A percentile compares a stretch with the other conserved stretches of the same genome.
phyloP scores from a whole-genome alignment of 2,797 vertebrate genomes.

The Podarcis lilfordi region DNA sequence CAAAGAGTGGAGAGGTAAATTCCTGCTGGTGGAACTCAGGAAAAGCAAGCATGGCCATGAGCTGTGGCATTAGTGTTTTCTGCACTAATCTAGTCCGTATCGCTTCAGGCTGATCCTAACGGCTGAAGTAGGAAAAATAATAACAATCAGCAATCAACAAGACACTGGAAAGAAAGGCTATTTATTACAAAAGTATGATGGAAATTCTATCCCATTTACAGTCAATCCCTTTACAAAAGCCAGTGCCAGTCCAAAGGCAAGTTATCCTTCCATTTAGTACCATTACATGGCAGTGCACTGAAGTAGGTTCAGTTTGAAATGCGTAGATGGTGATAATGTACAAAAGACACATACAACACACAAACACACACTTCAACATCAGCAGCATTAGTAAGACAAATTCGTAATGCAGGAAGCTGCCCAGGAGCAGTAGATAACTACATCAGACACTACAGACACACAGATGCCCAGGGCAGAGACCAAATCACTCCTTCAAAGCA shows the following conservation, averaged over 20 bases:
- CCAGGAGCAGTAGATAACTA: conserved; percentile 15
- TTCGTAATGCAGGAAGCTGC: not conserved
- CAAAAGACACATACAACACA: conserved; percentile 11
- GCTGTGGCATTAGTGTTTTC: not conserved
- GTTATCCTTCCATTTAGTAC: conserved; percentile 26
- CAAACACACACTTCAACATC: not conserved
- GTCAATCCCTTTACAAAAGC: conserved; percentile 59
- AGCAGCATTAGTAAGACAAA: conserved; percentile 38
- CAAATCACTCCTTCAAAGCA: conserved; percentile 4
- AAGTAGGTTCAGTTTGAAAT: conserved; percentile 14
- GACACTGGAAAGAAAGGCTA: conserved; percentile 62
- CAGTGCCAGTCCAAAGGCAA: conserved; percentile 41
- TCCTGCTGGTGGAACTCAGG: not conserved
- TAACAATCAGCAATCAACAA: conserved; percentile 31
- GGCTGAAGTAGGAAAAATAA: conserved; percentile 5
- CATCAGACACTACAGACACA: conserved; percentile 13
- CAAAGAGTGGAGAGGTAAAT: not conserved
- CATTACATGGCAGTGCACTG: conserved; percentile 16
- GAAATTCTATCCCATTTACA: conserved; percentile 57
- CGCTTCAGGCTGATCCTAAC: not conserved
- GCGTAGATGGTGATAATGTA: conserved; percentile 27
- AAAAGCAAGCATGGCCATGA: not conserved
- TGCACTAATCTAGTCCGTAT: not conserved
- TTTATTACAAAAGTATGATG: conserved; percentile 78
- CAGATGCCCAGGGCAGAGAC: conserved; percentile 26